These are phyloP conservation scores for Lasiurus cinereus DNA, from an alignment of 2,113 vertebrate species.

Conservation along the genomic window DNA sequence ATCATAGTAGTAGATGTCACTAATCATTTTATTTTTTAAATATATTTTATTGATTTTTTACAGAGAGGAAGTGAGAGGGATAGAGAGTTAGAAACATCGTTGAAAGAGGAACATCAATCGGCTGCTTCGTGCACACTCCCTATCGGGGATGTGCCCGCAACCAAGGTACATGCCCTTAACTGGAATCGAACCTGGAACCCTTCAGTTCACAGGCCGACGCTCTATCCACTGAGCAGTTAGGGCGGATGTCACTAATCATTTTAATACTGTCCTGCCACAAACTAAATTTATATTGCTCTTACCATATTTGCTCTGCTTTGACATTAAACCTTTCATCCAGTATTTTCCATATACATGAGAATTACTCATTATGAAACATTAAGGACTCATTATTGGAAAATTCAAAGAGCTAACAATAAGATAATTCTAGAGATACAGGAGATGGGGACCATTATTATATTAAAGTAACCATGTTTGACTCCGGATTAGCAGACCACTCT, in stretches of 20 bases:
- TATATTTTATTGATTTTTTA: too few species aligned
- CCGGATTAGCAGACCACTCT: not conserved
- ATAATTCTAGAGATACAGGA: not conserved
- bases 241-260: not conserved
- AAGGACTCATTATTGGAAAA: not conserved
- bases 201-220: too few species aligned
- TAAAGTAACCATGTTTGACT: constrained; percentile 4
- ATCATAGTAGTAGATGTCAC: not conserved
- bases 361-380: constrained; percentile 18
- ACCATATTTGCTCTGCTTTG: not conserved
- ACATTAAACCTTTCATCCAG: constrained; percentile 36
- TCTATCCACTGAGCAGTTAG: too few species aligned
- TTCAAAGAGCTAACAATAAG: constrained; percentile 33
- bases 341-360: constrained; percentile 42
- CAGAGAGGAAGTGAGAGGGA: too few species aligned
- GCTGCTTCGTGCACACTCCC: too few species aligned
- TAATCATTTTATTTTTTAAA: constrained; percentile 4
- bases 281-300: not conserved
- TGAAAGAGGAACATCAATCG: too few species aligned
- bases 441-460: not conserved
- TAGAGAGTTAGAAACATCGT: too few species aligned
- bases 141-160: too few species aligned
- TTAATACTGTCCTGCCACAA: not conserved
- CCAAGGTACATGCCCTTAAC: too few species aligned
- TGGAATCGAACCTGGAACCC: too few species aligned